Evolutionary conservation across 35 echinoderm and acorn worm species (phyloP).

Genomic region (Apostichopus californicus): DNA sequence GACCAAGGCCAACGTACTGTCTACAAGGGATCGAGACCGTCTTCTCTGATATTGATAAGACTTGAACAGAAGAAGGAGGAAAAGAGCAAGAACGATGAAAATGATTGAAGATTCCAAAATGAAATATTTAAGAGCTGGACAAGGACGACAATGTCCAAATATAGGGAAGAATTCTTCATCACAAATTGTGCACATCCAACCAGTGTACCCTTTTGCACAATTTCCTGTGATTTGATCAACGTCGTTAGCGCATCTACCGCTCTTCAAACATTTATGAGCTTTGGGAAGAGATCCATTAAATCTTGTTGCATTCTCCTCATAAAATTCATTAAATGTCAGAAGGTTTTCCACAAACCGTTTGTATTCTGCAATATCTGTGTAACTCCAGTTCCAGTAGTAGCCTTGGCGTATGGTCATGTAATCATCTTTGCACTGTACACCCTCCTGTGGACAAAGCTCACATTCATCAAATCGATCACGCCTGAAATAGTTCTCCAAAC

Average conservation of each 20-base stretch:
- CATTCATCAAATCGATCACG: slow-evolving; percentile 44
- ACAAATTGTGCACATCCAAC: slow-evolving; percentile 52
- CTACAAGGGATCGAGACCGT: background rate
- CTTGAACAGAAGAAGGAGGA: background rate
- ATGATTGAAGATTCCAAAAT: background rate
- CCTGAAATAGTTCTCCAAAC: slow-evolving; percentile 29
- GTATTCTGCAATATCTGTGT: background rate
- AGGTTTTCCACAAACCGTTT: slow-evolving; percentile 50
- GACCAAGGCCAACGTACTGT: background rate
- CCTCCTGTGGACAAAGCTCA: slow-evolving; percentile 33
- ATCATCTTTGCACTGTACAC: slow-evolving; percentile 31
- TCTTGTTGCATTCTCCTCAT: background rate
- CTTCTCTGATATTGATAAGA: background rate
- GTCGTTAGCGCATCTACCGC: background rate
- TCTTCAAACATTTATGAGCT: background rate
- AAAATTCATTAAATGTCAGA: background rate
- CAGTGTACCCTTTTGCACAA: slow-evolving; percentile 40
- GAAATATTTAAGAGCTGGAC: slow-evolving; percentile 2
- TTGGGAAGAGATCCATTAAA: slow-evolving; percentile 30
- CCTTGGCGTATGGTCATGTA: slow-evolving; percentile 10
- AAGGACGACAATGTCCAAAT: background rate
- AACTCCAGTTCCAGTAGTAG: slow-evolving; percentile 55
- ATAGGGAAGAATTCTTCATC: background rate
- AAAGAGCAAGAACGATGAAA: background rate
- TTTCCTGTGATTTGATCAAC: background rate